Evolutionary conservation across 2,797 vertebrate species (phyloP), one percentile per base, ranked within the genome.

Genomic region (Myripristis murdjan): DNA sequence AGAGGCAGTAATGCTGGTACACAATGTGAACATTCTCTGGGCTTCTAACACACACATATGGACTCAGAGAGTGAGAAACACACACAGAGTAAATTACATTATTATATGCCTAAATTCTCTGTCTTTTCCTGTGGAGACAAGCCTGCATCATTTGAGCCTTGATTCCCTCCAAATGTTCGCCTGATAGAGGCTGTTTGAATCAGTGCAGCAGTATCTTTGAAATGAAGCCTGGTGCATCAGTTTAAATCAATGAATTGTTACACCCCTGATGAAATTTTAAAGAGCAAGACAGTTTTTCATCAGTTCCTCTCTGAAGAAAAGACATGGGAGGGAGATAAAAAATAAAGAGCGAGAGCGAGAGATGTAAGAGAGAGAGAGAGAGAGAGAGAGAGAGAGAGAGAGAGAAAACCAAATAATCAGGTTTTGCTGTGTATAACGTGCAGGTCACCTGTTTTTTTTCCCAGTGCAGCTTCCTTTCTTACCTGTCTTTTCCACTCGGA

Each of bases 231-330:
- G 59, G 47, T 47, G 67, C 28, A 56, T 64, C 68, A 54, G 23
- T 75, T 75, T 70, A 28, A 77, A 56, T 73, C 63, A 75, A 63
- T 82, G 66, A 61, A 74, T 79, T 70, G 28, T 35, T 44, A 47
- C 20, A 35, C 52, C 24, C 28, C 60, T 55, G 66, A 83, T 76
- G 66, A 71, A 64, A 37, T 10, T 37, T 10, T 10, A 70, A 43
- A 54, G 52, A 75, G 39, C 49, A 61, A 58, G 58, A 0, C 18
- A 4, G 22, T 44, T 81, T 64, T 57, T 59, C 48, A 60, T 70
- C 63, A 44, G 43, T 48, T 73, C 24, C 33, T 70, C 20, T 56
- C 20, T 64, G 60, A 69, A 1, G 69, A 9, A 11, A 2, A 37
- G 71, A 71, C 57, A 37, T 28, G 24, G 56, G 53, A 58, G 44